Evolutionary conservation across 2,113 vertebrate genomes (phyloP), one percentile per base, ranked within the genome.

Genomic region (Scatophagus argus): DNA sequence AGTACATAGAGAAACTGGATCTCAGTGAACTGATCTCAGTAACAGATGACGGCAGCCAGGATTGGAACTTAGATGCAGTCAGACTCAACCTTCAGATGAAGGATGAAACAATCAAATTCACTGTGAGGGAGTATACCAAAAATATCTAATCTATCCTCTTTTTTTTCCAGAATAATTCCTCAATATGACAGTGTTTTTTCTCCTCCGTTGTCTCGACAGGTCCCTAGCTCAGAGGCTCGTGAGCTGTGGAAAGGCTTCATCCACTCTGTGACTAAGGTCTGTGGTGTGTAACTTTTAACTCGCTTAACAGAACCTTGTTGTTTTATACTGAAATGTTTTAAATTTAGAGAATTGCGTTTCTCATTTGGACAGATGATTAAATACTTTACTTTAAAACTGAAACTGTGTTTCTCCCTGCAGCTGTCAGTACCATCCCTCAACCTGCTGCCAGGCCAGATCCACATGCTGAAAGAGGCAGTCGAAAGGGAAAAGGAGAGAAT

Each of bases 211-310:
- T 52, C 19, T 64, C 44, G 60, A 0, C 64, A 97, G 97, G 91
- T 65, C 0, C 93, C 95, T 0, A 96, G 79, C 38, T 31, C 93
- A 73, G 96, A 97, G 58, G 76, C 87, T 0, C 94, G 94, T 0
- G 96, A 97, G 79, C 87, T 96, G 59, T 97, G 97, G 97, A 95
- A 96, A 64, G 96, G 95, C 0, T 96, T 85, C 59, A 96, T 97
- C 81, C 46, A 93, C 38, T 94, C 95, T 0, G 91, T 97, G 70
- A 69, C 92, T 3, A 74, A 96, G 93, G 97, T 97, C 8, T 34
- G 90, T 54, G 54, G 9, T 2, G n/a, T 6, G 0, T n/a, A 2
- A 66, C n/a, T 32, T 67, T 54, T 19, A n/a, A 38, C 21, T 52
- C n/a, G n/a, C 23, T 29, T 52, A 6, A 6, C 11, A 13, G 23